These are phyloP conservation scores for Marcusenius ussheri DNA, from an alignment of 2,113 vertebrate species.

Conservation along the genomic window DNA sequence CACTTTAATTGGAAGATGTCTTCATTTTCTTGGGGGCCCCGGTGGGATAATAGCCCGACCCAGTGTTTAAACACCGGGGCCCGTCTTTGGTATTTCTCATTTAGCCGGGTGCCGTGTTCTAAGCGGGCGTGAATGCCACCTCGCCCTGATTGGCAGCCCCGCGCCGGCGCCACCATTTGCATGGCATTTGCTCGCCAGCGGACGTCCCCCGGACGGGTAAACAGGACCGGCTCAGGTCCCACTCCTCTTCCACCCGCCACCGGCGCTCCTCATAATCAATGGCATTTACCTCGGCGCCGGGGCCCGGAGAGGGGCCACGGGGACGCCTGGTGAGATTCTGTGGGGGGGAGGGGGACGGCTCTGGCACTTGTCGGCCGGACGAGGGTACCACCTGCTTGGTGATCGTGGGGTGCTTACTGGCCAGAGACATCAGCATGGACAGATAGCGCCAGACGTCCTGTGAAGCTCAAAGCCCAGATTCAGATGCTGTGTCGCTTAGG, in stretches of 20 bases:
- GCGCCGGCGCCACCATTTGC: slow-evolving; percentile 91
- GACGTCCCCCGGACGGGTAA: slow-evolving; percentile 87
- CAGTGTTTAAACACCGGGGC: slow-evolving; percentile 84
- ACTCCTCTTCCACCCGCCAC: slow-evolving; percentile 67
- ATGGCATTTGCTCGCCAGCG: slow-evolving; percentile 97
- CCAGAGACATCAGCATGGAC: background rate
- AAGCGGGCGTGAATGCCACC: slow-evolving; percentile 98
- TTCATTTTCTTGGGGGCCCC: slow-evolving; percentile 84
- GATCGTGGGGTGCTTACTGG: background rate
- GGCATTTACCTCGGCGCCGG: slow-evolving; percentile 73
- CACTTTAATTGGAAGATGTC: slow-evolving; percentile 92
- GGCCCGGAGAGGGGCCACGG: slow-evolving; percentile 44
- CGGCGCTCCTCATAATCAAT: slow-evolving; percentile 95
- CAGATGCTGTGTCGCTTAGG: background rate
- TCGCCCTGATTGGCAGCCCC: slow-evolving; percentile 86
- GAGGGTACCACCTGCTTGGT: background rate
- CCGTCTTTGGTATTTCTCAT: slow-evolving; percentile 95
- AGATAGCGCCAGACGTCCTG: background rate
- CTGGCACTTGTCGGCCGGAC: slow-evolving; percentile 60
- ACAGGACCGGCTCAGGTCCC: slow-evolving; percentile 81
- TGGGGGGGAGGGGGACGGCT: slow-evolving; percentile 66
- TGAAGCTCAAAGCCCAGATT: background rate
- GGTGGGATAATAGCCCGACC: slow-evolving; percentile 78
- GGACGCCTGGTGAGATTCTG: slow-evolving; percentile 17
- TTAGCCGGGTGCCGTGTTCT: slow-evolving; percentile 97